Conservation (phyloP, 2,113 vertebrate species). For the Catharus minimus region DNA sequence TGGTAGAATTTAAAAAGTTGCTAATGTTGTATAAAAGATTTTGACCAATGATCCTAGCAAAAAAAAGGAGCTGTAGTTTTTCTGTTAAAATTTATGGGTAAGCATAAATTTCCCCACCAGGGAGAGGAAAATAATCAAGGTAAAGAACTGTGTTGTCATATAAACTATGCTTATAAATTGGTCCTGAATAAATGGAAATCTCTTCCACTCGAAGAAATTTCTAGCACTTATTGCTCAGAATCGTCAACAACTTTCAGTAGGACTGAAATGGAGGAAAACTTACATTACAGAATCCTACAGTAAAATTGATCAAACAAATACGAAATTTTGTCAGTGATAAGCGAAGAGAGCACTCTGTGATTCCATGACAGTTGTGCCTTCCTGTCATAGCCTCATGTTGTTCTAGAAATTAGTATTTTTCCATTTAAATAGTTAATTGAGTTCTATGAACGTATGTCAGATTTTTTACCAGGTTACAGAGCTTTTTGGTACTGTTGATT, state of each 20-base stretch:
- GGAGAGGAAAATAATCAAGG: neutral
- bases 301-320: neutral
- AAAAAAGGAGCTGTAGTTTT: neutral
- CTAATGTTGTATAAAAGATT: neutral
- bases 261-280: neutral
- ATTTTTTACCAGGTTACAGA: neutral
- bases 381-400: neutral
- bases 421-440: neutral
- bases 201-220: neutral
- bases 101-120: neutral
- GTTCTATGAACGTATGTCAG: neutral
- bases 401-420: neutral
- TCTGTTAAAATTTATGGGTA: neutral
- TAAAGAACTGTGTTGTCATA: neutral
- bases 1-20: neutral
- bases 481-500: neutral
- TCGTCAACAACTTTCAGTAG: neutral
- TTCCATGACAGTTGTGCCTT: neutral
- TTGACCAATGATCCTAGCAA: neutral
- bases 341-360: neutral
- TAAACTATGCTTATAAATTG: neutral
- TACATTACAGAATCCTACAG: rapidly evolving
- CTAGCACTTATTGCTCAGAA: neutral
- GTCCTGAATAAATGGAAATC: neutral
- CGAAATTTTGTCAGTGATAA: neutral